Evolutionary conservation across 2,888 invertebrate genomes (phyloP).

Genomic region (Mythimna loreyi): DNA sequence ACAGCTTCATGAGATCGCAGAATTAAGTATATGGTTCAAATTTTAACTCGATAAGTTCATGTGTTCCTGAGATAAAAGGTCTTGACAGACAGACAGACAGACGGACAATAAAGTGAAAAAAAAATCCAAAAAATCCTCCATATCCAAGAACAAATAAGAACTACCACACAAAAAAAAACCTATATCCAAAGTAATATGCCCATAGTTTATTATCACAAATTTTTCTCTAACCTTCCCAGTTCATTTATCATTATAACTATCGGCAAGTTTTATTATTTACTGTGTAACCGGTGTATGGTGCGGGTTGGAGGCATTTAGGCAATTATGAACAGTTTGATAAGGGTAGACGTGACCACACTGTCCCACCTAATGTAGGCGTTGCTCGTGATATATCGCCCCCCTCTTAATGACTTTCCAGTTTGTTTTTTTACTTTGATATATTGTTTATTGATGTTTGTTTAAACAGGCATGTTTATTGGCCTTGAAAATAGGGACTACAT

Average conservation of each 20-base stretch:
- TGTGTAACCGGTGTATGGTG: conserved; percentile 47
- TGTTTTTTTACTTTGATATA: conserved; percentile 53
- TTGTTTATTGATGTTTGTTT: conserved; percentile 43
- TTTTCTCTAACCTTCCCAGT: neutral
- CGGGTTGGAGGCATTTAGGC: conserved; percentile 52
- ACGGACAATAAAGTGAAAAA: too few species aligned
- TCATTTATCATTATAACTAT: conserved; percentile 54
- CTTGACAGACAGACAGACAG: too few species aligned
- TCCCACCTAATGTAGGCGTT: conserved; percentile 40
- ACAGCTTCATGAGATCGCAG: too few species aligned
- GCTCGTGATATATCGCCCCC: conserved; percentile 46
- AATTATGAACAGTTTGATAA: conserved; percentile 62
- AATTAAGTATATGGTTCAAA: too few species aligned
- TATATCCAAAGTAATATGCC: neutral
- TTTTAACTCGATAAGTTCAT: too few species aligned
- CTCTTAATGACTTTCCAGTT: conserved; percentile 57
- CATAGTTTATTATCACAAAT: conserved; percentile 11
- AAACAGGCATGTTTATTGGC: conserved; percentile 15
- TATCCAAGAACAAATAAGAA: conserved; percentile 14
- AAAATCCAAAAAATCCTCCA: too few species aligned
- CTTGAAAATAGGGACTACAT: neutral
- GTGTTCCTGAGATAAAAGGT: too few species aligned
- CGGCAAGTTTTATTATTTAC: conserved; percentile 57
- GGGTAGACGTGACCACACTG: conserved; percentile 58
- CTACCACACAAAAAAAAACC: neutral